Percentiles rank a stretch among this genome's conserved stretches.
phyloP scores from a whole-genome alignment of 2,113 vertebrate genomes.

The Pseudonaja textilis region DNA sequence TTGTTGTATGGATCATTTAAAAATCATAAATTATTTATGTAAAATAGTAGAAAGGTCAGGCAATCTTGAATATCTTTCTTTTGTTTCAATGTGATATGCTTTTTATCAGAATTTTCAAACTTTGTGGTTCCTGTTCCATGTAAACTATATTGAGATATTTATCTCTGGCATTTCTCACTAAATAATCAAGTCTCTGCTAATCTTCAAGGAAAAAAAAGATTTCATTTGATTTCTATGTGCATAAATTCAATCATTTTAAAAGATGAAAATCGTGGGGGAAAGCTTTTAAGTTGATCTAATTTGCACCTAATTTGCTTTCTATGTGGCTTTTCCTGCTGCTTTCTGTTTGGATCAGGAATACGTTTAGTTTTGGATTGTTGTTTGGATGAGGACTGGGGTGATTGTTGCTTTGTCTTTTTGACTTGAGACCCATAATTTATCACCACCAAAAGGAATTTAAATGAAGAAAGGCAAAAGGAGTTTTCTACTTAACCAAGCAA shows the following conservation, averaged over 20 bases:
- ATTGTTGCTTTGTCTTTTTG: not conserved
- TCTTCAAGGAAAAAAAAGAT: not conserved
- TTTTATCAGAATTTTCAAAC: not conserved
- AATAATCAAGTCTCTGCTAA: not conserved
- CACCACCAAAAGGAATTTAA: not conserved
- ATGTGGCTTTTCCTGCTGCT: not conserved
- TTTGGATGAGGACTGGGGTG: not conserved
- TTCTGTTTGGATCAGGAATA: not conserved
- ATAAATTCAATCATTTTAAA: not conserved
- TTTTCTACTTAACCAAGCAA: not conserved
- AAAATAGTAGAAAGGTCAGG: not conserved
- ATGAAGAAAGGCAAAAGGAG: not conserved
- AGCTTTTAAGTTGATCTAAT: not conserved
- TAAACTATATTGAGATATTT: not conserved
- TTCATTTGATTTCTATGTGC: not conserved
- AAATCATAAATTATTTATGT: not conserved
- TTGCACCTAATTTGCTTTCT: not conserved
- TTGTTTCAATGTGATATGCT: not conserved
- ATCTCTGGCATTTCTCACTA: not conserved
- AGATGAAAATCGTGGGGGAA: not conserved
- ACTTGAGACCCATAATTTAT: not conserved
- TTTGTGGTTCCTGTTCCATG: not conserved
- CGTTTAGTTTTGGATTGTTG: not conserved
- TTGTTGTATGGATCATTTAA: not conserved
- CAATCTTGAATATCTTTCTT: not conserved